Conservation (phyloP, 2,113 vertebrate species). For the Monopterus albus region DNA sequence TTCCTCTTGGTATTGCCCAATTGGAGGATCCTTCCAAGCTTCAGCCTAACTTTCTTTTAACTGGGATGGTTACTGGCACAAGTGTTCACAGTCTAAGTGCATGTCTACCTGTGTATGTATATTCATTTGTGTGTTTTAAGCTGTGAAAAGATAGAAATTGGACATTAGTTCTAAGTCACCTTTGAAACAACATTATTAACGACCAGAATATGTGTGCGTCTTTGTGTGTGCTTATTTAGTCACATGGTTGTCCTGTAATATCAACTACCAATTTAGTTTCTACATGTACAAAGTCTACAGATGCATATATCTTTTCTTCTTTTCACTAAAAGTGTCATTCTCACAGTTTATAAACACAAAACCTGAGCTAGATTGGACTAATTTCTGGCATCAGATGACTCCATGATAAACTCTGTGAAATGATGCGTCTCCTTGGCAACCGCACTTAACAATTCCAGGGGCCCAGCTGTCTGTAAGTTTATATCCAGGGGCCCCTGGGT, state of each 20-base stretch:
- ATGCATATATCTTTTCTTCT: neutral
- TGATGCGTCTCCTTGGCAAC: constrained; percentile 48
- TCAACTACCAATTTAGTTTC: too few relatives aligned
- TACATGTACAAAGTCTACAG: neutral
- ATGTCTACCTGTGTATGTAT: constrained; percentile 7
- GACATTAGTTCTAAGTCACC: neutral
- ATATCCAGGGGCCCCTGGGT: constrained; percentile 60
- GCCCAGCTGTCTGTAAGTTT: constrained; percentile 70
- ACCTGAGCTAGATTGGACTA: neutral
- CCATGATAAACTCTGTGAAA: constrained; percentile 15
- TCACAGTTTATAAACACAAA: neutral
- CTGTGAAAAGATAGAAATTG: neutral
- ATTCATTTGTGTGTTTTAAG: constrained; percentile 16
- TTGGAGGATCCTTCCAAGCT: too few relatives aligned
- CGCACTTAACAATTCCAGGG: constrained; percentile 25
- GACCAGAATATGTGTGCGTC: neutral
- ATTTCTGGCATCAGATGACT: neutral
- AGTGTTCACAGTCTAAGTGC: neutral
- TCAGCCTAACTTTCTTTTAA: too few relatives aligned
- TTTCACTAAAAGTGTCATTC: neutral
- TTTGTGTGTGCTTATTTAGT: neutral
- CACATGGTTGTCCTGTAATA: too few relatives aligned
- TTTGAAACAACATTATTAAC: constrained; percentile 14
- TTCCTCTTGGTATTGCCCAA: too few relatives aligned
- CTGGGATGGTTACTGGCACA: neutral